These are phyloP conservation scores for Microtus pennsylvanicus DNA, from an alignment of 2,113 vertebrate genomes.

Conservation along the genomic window DNA sequence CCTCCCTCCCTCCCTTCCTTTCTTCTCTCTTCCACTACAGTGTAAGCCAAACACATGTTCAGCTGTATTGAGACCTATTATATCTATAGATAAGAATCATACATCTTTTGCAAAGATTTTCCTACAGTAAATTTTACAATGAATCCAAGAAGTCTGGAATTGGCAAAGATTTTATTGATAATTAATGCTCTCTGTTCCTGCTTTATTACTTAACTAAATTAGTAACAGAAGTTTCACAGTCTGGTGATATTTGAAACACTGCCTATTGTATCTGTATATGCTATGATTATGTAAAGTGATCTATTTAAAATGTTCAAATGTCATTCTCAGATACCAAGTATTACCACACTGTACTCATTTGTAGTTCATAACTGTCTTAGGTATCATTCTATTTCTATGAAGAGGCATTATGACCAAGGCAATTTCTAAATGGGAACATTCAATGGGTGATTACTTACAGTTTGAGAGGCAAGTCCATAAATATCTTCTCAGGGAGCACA, in stretches of 20 bases:
- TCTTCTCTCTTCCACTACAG: background rate
- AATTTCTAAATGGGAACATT: background rate
- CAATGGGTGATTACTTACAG: background rate
- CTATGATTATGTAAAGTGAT: background rate
- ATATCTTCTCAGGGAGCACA: background rate
- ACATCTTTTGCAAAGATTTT: background rate
- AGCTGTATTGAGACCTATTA: background rate
- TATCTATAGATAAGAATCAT: background rate
- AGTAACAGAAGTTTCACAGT: background rate
- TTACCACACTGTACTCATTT: background rate
- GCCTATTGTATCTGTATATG: background rate
- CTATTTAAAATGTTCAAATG: background rate
- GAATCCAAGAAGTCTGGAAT: background rate
- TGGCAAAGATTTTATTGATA: background rate
- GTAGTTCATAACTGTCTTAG: background rate
- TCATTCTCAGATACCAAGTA: background rate
- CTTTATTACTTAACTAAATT: background rate
- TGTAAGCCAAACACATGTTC: background rate
- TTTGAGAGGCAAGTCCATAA: background rate
- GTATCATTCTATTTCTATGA: background rate
- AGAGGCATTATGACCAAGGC: background rate
- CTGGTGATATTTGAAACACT: background rate
- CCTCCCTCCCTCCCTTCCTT: background rate
- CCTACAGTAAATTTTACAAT: background rate
- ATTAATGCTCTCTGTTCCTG: background rate